Evolutionary conservation across 1,140 invertebrate genomes (phyloP).

Genomic region (Hypsibius dujardini): DNA sequence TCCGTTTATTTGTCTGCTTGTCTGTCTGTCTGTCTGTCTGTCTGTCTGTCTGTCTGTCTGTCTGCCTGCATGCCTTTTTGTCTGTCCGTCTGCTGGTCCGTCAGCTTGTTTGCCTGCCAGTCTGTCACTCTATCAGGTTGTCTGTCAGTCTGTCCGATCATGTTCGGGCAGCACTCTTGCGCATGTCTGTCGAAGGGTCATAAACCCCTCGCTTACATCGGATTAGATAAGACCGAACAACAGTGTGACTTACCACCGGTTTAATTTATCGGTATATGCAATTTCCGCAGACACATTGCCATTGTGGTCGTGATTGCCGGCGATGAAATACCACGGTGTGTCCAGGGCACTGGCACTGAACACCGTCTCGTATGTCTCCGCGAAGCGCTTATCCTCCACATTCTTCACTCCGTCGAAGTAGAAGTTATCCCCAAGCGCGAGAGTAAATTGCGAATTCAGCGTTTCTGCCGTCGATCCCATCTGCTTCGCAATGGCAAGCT

Average conservation of each 20-base stretch:
- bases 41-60: too few relatives aligned
- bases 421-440: conserved; percentile 36
- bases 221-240: too few relatives aligned
- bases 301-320: conserved; percentile 39
- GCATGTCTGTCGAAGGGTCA: too few relatives aligned
- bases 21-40: too few relatives aligned
- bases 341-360: conserved; percentile 29
- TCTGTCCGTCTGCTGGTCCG: too few relatives aligned
- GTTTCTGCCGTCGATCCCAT: conserved; percentile 29
- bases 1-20: too few relatives aligned
- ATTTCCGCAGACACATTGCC: conserved; percentile 35
- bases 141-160: too few relatives aligned
- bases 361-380: conserved; percentile 32
- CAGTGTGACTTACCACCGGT: conserved; percentile 31
- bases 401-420: conserved; percentile 33
- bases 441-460: conserved; percentile 28
- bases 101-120: too few relatives aligned
- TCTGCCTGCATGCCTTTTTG: too few relatives aligned
- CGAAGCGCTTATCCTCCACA: conserved; percentile 32
- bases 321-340: conserved; percentile 35
- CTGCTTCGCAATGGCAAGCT: conserved; percentile 29
- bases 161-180: too few relatives aligned
- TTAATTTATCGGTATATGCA: conserved; percentile 31
- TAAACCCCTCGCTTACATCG: too few relatives aligned
- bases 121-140: too few relatives aligned